These are phyloP conservation scores for Lucifuga dentata DNA, from an alignment of 2,113 vertebrate genomes.

Conservation along the genomic window DNA sequence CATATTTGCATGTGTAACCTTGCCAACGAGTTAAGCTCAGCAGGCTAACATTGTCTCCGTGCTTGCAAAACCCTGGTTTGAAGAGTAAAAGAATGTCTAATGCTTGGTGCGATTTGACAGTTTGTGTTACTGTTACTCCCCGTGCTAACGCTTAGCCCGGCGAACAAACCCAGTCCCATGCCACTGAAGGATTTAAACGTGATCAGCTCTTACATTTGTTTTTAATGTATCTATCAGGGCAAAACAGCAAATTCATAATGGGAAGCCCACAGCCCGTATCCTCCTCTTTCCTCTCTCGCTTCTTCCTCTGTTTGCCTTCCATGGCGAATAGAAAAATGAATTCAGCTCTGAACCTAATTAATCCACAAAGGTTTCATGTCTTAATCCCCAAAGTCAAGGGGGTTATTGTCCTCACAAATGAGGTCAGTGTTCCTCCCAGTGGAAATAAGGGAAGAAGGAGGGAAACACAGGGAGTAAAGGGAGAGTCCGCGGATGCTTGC, in stretches of 20 bases:
- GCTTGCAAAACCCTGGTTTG: conserved; percentile 57
- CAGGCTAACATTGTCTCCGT: conserved; percentile 57
- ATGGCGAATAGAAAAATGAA: conserved; percentile 80
- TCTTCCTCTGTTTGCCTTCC: conserved; percentile 71
- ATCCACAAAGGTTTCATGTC: conserved; percentile 90
- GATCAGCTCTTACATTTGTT: conserved; percentile 60
- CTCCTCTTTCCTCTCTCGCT: conserved; percentile 43
- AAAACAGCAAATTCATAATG: conserved; percentile 73
- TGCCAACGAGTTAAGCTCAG: conserved; percentile 71
- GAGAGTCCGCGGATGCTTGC: conserved; percentile 44
- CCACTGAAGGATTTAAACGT: conserved; percentile 62
- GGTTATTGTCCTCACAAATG: conserved; percentile 90
- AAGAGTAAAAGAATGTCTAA: conserved; percentile 67
- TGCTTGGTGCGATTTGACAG: conserved; percentile 66
- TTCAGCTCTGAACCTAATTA: conserved; percentile 88
- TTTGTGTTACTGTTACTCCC: conserved; percentile 55
- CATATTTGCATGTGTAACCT: conserved; percentile 65
- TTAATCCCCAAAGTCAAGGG: conserved; percentile 89
- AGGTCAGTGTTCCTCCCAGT: conserved; percentile 86
- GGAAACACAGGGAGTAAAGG: conserved; percentile 64
- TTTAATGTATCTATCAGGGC: conserved; percentile 67
- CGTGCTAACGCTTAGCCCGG: conserved; percentile 47
- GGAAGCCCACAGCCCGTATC: conserved; percentile 65
- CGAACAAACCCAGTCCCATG: conserved; percentile 43
- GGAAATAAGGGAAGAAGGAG: conserved; percentile 83